Percentiles rank a stretch among this genome's conserved stretches.
These are phyloP conservation scores for Euura lappo DNA, from an alignment of 1,140 invertebrate genomes.

Conservation along the genomic window DNA sequence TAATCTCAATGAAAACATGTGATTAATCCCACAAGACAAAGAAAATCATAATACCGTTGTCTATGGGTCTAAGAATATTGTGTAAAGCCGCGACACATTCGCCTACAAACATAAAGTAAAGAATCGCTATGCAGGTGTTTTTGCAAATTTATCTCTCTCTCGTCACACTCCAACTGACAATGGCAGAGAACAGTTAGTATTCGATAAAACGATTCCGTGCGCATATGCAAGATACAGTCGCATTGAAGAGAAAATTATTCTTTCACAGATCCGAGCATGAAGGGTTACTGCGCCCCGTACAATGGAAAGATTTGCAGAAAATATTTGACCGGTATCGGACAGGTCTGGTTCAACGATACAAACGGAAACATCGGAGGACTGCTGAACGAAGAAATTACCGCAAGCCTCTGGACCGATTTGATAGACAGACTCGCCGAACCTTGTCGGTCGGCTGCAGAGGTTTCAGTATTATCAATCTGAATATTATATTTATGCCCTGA, in stretches of 20 bases:
- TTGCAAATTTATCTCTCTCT: neutral
- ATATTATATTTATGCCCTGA: too few species aligned
- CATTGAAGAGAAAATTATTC: neutral
- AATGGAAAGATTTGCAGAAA: slow-evolving; percentile 87
- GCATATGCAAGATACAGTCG: too few species aligned
- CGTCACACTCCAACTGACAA: neutral
- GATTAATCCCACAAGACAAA: neutral
- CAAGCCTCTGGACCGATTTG: slow-evolving; percentile 83
- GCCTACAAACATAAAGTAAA: neutral
- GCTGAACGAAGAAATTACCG: slow-evolving; percentile 85
- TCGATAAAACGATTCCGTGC: neutral
- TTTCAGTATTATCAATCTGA: slow-evolving; percentile 34
- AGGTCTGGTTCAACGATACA: slow-evolving; percentile 84
- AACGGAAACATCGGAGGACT: slow-evolving; percentile 71
- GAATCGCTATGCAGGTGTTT: neutral
- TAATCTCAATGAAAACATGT: neutral
- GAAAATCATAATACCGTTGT: too few species aligned
- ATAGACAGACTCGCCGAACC: slow-evolving; percentile 79
- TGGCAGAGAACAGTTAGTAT: neutral
- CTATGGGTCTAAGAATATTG: too few species aligned
- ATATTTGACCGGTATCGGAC: slow-evolving; percentile 72
- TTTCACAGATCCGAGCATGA: neutral
- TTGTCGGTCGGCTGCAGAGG: slow-evolving; percentile 85
- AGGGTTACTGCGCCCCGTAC: slow-evolving; percentile 85
- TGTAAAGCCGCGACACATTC: too few species aligned